Evolutionary conservation across 2,888 invertebrate species (phyloP), one percentile per base, ranked within the genome.

Genomic region (Ernsta delagoae): DNA sequence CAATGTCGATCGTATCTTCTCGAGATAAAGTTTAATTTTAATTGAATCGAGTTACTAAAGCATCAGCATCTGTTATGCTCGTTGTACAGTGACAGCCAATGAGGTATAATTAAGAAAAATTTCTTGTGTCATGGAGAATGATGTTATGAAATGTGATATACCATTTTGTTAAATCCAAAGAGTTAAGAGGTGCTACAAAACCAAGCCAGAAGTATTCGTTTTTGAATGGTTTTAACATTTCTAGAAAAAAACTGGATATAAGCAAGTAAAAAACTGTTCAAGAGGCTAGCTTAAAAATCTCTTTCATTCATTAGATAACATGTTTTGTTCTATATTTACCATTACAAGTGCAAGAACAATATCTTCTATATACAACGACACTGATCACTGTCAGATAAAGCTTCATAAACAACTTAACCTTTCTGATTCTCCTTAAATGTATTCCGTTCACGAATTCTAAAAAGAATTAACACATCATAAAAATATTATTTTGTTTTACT

Each of bases 21-120:
- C 36, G 3, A 6, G 3, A 57, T 5, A 65, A 36, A 16, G 65
- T 65, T 59, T 4, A 16, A n/a, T 65, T 48, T 59, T 5, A 8
- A 43, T 8, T 56, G 31, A 31, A 12, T 31, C 5, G 11, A 41
- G 11, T n/a, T 11, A 4, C 6, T 11, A 5, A 7, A n/a, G 24
- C 39, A 6, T 43, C n/a, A 11, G 8, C 5, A 59, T 9, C 36
- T 12, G 50, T 39, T 48, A 8, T 50, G 60, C 66, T 31, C 31
- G 31, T 9, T 53, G 67, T 65, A 70, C 59, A 59, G 48, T 36
- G 62, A 69, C 71, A 70, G 56, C 65, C 65, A 62, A 70, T 72
- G 63, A 64, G 57, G 53, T 65, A 65, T 72, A 70, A 72, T 72
- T 71, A 71, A 67, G 71, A 64, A 72, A 72, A 72, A 68, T 65